These are phyloP conservation scores for Ceyx margarethae DNA, from an alignment of 2,113 vertebrate species.

Conservation along the genomic window DNA sequence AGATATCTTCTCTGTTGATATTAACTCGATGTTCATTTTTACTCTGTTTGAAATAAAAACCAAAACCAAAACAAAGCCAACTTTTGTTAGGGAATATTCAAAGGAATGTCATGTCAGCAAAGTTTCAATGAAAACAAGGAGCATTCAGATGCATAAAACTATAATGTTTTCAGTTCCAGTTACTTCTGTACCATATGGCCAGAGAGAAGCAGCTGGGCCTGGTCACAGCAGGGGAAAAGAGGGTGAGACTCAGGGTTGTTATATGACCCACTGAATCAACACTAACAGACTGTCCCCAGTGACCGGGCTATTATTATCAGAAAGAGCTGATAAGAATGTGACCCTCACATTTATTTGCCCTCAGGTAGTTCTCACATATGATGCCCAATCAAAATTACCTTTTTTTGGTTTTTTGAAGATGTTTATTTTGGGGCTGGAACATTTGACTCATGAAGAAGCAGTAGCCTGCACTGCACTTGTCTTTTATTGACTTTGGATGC, in stretches of 20 bases:
- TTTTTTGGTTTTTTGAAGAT: not conserved
- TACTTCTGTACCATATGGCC: constrained; percentile 68
- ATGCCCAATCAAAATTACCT: not conserved
- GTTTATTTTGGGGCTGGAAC: not conserved
- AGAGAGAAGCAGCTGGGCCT: constrained; percentile 72
- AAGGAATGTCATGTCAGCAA: constrained; percentile 33
- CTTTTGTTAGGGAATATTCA: constrained; percentile 18
- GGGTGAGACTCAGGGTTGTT: constrained; percentile 30
- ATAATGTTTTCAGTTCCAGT: constrained; percentile 24
- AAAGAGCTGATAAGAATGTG: constrained; percentile 18
- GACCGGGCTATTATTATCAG: constrained; percentile 29
- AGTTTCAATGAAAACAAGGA: constrained; percentile 37
- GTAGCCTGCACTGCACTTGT: not conserved
- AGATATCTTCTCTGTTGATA: not conserved
- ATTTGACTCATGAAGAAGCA: constrained; percentile 1
- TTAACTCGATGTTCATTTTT: not conserved
- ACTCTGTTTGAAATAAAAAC: not conserved
- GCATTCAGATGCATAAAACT: constrained; percentile 48
- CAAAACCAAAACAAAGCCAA: not conserved
- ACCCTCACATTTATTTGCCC: constrained; percentile 34
- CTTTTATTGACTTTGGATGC: not conserved
- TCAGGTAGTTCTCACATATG: constrained; percentile 49
- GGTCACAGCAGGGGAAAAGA: constrained; percentile 67
- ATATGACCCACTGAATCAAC: constrained; percentile 53
- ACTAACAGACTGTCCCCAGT: constrained; percentile 35